phyloP scores from a whole-genome alignment of 2,888 invertebrate genomes.

The Calameuta filiformis region DNA sequence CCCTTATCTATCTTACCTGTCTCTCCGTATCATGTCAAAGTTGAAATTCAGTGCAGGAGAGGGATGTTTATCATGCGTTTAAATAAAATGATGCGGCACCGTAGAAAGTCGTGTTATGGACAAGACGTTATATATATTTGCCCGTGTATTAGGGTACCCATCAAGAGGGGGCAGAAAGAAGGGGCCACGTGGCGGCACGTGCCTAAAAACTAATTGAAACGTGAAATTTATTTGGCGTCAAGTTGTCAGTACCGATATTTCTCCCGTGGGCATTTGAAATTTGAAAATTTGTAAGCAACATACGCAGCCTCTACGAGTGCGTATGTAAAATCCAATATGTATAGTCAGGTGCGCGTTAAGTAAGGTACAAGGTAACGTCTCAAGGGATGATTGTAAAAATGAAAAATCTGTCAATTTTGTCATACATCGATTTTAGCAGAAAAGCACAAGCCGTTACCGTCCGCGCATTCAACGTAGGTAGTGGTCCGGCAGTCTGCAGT shows the following conservation, averaged over 20 bases:
- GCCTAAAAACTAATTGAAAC: constrained; percentile 64
- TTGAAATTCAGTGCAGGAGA: not conserved
- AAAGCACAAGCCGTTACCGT: not conserved
- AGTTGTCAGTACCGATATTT: constrained; percentile 51
- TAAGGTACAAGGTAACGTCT: not conserved
- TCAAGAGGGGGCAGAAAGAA: constrained; percentile 25
- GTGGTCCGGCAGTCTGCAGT: constrained; percentile 64
- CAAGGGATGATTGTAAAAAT: not conserved
- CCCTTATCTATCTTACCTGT: not conserved
- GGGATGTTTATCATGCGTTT: constrained; percentile 6
- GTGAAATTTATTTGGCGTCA: constrained; percentile 62
- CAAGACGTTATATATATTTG: constrained; percentile 52
- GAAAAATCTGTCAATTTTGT: not conserved
- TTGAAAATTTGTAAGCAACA: not conserved
- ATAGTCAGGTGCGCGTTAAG: not conserved
- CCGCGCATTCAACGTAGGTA: constrained; percentile 42
- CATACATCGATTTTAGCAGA: not conserved
- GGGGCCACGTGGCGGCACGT: constrained; percentile 62
- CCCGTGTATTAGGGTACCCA: constrained; percentile 27
- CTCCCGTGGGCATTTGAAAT: constrained; percentile 16
- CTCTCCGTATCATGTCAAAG: not conserved
- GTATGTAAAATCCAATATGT: not conserved
- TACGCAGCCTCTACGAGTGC: not conserved
- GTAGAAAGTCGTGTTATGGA: constrained; percentile 34
- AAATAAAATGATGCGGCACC: constrained; percentile 8